A percentile compares a stretch with the other conserved stretches of the same genome.
Conservation (phyloP, 2,113 vertebrate genomes). For the Cyphomyrus discorhynchus region DNA sequence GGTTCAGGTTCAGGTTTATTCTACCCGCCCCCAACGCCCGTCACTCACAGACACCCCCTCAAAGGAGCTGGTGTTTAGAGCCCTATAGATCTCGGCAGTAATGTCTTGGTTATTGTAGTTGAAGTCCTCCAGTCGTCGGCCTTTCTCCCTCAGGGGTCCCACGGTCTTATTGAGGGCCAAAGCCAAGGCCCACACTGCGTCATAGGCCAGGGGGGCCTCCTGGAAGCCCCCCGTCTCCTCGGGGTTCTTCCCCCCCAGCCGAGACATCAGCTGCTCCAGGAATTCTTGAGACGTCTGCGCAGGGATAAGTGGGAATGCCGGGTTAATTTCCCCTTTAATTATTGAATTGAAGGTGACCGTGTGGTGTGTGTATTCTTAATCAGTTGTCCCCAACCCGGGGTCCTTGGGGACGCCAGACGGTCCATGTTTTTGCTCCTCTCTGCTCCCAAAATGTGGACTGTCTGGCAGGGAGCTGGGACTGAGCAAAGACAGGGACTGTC, state of each 20-base stretch:
- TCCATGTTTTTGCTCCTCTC: background rate
- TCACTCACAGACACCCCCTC: conserved; percentile 85
- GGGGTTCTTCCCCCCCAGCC: conserved; percentile 77
- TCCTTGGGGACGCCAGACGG: background rate
- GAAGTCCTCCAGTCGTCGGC: conserved; percentile 81
- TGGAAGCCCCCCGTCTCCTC: conserved; percentile 91
- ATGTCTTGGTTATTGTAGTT: conserved; percentile 95
- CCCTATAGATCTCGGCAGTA: conserved; percentile 85
- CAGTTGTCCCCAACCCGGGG: background rate
- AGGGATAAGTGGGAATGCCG: background rate
- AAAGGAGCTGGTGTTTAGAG: conserved; percentile 91
- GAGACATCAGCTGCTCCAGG: conserved; percentile 76
- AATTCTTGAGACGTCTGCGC: conserved; percentile 88
- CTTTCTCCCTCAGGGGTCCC: conserved; percentile 70
- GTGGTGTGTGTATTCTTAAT: background rate
- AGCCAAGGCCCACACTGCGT: conserved; percentile 90
- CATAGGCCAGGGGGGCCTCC: conserved; percentile 86
- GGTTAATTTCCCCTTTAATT: background rate
- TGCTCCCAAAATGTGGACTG: background rate
- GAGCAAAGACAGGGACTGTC: too few species aligned
- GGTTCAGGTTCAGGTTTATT: background rate
- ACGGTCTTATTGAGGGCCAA: conserved; percentile 90
- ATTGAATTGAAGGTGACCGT: background rate
- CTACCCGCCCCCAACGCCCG: background rate
- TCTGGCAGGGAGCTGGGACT: too few species aligned